These are phyloP conservation scores for Scleropages formosus DNA, from an alignment of 2,797 vertebrate genomes.

Conservation along the genomic window DNA sequence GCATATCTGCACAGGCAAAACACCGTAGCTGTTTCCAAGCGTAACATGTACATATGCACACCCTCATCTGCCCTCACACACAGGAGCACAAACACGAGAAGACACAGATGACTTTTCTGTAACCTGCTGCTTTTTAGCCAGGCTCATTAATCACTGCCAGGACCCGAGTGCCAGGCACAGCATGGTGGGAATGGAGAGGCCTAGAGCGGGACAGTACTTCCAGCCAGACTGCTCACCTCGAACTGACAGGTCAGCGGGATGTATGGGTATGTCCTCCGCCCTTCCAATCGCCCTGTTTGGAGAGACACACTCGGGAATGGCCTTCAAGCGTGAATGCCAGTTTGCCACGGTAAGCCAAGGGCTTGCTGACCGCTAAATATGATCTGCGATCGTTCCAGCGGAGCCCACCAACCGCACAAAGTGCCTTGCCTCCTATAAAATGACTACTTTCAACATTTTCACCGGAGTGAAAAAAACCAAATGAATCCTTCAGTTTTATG, in stretches of 20 bases:
- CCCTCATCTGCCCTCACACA: background rate
- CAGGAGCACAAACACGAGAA: background rate
- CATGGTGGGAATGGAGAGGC: background rate
- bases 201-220: background rate
- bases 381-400: background rate
- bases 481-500: background rate
- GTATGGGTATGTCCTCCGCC: background rate
- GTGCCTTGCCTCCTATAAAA: too few species aligned
- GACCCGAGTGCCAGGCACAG: too few species aligned
- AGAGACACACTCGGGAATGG: conserved; percentile 1
- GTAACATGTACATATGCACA: too few species aligned
- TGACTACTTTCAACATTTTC: background rate
- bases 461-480: background rate
- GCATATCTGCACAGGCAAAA: too few species aligned
- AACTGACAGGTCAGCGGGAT: background rate
- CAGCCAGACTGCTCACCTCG: background rate
- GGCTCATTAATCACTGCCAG: too few species aligned
- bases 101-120: background rate
- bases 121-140: too few species aligned
- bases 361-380: background rate
- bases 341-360: background rate
- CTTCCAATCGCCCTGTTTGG: background rate
- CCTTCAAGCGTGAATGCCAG: background rate
- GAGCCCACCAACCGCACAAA: background rate
- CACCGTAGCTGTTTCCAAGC: too few species aligned